These are phyloP conservation scores for Globia sparganii DNA, from an alignment of 2,888 invertebrate species.

Conservation along the genomic window DNA sequence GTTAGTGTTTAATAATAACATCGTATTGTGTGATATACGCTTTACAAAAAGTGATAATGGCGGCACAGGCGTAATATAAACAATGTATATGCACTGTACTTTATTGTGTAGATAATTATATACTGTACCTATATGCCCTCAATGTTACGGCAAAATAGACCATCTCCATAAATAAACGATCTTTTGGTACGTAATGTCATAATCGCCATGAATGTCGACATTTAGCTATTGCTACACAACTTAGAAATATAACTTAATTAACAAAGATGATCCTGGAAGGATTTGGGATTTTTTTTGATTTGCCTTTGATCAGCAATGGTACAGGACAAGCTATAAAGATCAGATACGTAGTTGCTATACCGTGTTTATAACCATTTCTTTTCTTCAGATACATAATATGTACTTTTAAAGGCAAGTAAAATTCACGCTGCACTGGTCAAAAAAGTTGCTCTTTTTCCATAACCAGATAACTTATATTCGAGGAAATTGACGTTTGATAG, in stretches of 20 bases:
- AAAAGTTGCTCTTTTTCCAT: not conserved
- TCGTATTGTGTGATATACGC: constrained; percentile 39
- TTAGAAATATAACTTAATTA: not conserved
- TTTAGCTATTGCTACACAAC: not conserved
- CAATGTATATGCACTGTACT: not conserved
- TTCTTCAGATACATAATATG: not conserved
- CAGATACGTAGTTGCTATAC: not conserved
- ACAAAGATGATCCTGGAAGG: not conserved
- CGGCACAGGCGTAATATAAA: constrained; percentile 25
- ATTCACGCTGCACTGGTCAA: not conserved
- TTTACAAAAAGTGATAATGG: constrained; percentile 35
- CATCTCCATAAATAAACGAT: constrained; percentile 12
- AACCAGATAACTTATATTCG: too few relatives aligned
- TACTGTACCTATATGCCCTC: constrained; percentile 17
- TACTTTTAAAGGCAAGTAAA: not conserved
- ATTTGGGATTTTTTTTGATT: too few relatives aligned
- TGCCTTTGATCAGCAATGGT: not conserved
- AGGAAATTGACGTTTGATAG: too few relatives aligned
- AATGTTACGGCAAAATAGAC: constrained; percentile 28
- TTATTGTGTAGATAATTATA: not conserved
- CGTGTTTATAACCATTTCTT: not conserved
- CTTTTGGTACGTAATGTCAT: constrained; percentile 27
- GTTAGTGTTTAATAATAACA: constrained; percentile 40
- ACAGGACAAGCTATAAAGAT: not conserved
- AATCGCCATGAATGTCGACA: constrained; percentile 14